Evolutionary conservation across 2,113 vertebrate genomes (phyloP), one percentile per base, ranked within the genome.

Genomic region (Microcebus jonahi): DNA sequence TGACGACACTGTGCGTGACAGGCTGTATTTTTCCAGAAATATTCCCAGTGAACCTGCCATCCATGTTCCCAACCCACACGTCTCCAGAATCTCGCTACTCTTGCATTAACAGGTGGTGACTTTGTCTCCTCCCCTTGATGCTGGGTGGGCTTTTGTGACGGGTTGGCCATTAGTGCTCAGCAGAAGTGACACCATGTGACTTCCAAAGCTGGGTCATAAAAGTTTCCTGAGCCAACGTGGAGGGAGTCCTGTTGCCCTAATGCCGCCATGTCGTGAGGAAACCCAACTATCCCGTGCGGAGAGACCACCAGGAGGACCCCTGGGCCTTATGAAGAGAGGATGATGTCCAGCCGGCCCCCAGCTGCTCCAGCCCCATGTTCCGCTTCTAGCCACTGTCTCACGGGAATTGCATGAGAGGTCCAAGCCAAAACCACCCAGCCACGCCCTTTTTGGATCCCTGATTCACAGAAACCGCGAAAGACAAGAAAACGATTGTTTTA

Each of bases 51-150:
- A 29, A 5, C 42, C 13, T 4, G 1, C 31, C 36, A 6, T 21
- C 45, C 0, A 0, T 0, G 0, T 11, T 55, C 36, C 10, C 20
- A 17, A 1, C 79, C 18, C 7, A 2, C 20, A 0, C 9, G 17
- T 8, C 6, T 31, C 71, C 12, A 29, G 67, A 27, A 27, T 8
- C 12, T 36, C 45, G 0, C 25, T 12, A 3, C 55, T 8, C 23
- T 13, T 39, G 39, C 5, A 17, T 25, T 6, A 11, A 57, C 23
- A 61, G 27, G 2, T 12, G 3, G 4, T 4, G 3, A 36, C 63
- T 55, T 27, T 50, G 9, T 29, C 67, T 13, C 20, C 23, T 50
- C n/a, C 13, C 31, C 50, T 55, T 31, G 68, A 23, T 34, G 6
- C 20, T 10, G 25, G 42, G 45, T 8, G 17, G 42, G 15, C n/a